Base-by-base conservation (phyloP, 2,113 vertebrate species). In the Ciconia maguari region DNA sequence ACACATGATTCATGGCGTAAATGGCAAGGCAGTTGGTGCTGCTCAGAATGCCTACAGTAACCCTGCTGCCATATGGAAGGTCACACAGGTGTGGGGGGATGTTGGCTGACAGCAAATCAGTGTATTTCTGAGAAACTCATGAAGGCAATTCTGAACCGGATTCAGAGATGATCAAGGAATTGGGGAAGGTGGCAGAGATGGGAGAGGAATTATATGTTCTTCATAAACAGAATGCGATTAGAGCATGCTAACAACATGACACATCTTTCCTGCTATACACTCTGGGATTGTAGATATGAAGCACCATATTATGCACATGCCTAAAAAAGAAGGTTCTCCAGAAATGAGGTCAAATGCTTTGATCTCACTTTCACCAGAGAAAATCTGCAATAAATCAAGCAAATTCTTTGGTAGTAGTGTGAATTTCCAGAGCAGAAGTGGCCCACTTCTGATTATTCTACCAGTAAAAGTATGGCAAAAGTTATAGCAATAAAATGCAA, bases 341-440 rank as follows among this genome's bases (percentile, higher is more conserved):
- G 87, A 95, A 96, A 95, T 66, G 2, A 88, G 84, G 60, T 66
- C 88, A 93, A 88, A 94, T 48, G 34, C 70, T 61, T 85, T 70
- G 42, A 72, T 93, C 72, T 93, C 69, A 60, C 46, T 92, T 83
- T 83, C 66, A 66, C 12, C 68, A 77, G 46, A 88, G 66, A 75
- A 96, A 95, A 95, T 55, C 46, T 83, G 81, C 78, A 95, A 75
- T 90, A 91, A 94, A 93, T 44, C 44, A 83, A 86, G 32, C 17
- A n/a, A 88, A 70, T 74, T 83, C 46, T 83, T 88, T 44, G 46
- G 34, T 70, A 18, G 46, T 49, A 25, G 0, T 89, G 49, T 85
- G 38, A 89, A 87, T 79, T 87, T 79, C 87, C 27, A 21, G 30
- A 93, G 58, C 36, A 58, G 75, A 94, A 82, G 29, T 66, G 75